A percentile compares a stretch with the other conserved stretches of the same genome.
Evolutionary conservation across 2,113 vertebrate species (phyloP).

Genomic region (Phaethon lepturus): DNA sequence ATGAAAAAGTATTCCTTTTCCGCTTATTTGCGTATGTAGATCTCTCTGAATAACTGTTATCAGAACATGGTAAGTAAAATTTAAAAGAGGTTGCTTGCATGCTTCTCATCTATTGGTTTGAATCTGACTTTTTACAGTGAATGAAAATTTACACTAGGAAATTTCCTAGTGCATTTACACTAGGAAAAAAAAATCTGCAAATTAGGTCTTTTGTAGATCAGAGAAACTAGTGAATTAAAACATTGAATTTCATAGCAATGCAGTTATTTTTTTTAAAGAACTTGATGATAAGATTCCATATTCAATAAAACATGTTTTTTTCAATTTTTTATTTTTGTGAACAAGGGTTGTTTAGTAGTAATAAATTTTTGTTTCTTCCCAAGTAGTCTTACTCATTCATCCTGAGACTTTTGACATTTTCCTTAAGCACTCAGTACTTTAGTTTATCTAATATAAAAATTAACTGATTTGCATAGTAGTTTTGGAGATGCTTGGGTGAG

Average conservation of each 20-base stretch:
- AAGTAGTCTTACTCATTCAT: not conserved
- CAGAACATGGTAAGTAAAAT: not conserved
- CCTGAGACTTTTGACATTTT: not conserved
- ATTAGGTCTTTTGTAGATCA: not conserved
- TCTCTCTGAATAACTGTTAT: not conserved
- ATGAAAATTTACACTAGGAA: not conserved
- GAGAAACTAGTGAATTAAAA: not conserved
- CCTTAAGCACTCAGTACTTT: not conserved
- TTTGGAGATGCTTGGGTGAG: not conserved
- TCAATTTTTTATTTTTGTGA: not conserved
- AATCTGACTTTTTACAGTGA: not conserved
- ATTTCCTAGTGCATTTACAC: not conserved
- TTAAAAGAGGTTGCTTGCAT: not conserved
- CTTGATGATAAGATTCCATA: not conserved
- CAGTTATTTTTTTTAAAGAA: not conserved
- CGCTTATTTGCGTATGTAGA: not conserved
- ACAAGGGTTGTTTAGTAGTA: not conserved
- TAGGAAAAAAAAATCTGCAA: not conserved
- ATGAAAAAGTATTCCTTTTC: not conserved
- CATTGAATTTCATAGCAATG: not conserved
- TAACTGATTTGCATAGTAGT: not conserved
- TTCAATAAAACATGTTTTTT: not conserved
- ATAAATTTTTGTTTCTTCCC: not conserved
- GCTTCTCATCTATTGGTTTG: not conserved
- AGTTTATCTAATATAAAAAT: not conserved